Evolutionary conservation across 2,113 vertebrate genomes (phyloP), one percentile per base, ranked within the genome.

Genomic region (Murina feae): DNA sequence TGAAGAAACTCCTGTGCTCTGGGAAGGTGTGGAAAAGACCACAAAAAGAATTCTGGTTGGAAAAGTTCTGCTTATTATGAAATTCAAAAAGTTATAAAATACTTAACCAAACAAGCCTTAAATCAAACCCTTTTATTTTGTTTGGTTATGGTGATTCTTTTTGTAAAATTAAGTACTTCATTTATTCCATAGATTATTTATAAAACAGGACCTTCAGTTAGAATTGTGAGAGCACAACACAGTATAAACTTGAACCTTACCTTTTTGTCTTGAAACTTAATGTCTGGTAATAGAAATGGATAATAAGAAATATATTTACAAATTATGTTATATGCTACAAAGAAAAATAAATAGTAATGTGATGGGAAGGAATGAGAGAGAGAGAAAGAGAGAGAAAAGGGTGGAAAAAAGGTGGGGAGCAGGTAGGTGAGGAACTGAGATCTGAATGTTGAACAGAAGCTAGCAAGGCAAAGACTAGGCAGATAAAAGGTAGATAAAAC

Each of bases 261-360:
- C 13, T 49, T 89, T 90, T 85, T 60, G n/a, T 78, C 49, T 83
- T 79, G 16, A 25, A 93, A 89, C 78, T 85, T 88, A 82, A 72
- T 66, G 85, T 88, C 28, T 14, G 65, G 10, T 60, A n/a, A 88
- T 86, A n/a, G 49, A 79, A 79, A 75, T 49, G 32, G 49, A 71
- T 18, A 86, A 68, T 58, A 85, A 74, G 35, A 13, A 76, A 76
- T 35, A 44, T 49, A 72, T 80, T 90, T 95, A 82, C 2, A 93
- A 78, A 63, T 78, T 2, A 13, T 86, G 42, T 47, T 86, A 83
- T 37, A 55, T 42, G 20, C 42, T 86, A 2, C 79, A 25, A 76
- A 76, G 37, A 80, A 47, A n/a, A 86, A 80, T 65, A 55, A 63
- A 74, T 12, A 47, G 17, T 87, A 89, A 47, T 65, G 18, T 91